Percentiles rank a stretch among this genome's conserved stretches.
phyloP scores from a whole-genome alignment of 2,888 invertebrate genomes.

The Dastarcus helophoroides region DNA sequence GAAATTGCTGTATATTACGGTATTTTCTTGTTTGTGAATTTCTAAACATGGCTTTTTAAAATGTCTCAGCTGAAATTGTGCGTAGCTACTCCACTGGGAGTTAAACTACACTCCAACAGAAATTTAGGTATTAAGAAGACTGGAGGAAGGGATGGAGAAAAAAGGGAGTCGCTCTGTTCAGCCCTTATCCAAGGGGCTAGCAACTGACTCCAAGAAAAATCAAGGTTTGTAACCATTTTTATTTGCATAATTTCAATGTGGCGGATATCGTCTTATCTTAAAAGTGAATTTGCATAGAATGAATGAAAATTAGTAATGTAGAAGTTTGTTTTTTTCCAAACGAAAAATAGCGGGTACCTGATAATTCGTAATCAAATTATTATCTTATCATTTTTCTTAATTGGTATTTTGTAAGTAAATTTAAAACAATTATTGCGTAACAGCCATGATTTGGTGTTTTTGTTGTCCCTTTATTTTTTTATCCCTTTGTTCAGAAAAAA shows the following conservation, averaged over 20 bases:
- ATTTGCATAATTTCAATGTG: slow-evolving; percentile 12
- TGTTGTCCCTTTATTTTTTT: too few species aligned
- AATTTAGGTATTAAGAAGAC: slow-evolving; percentile 25
- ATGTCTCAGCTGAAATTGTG: slow-evolving; percentile 61
- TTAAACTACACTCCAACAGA: slow-evolving; percentile 46
- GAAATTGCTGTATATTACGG: slow-evolving; percentile 19
- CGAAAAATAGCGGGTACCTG: too few species aligned
- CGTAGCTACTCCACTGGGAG: slow-evolving; percentile 63
- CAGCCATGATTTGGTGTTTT: too few species aligned
- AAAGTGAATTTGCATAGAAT: too few species aligned
- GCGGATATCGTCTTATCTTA: slow-evolving; percentile 9
- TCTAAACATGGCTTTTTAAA: slow-evolving; percentile 71
- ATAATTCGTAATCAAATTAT: too few species aligned
- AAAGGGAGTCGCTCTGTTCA: slow-evolving; percentile 59
- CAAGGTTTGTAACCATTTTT: slow-evolving; percentile 45
- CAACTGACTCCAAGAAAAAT: slow-evolving; percentile 64
- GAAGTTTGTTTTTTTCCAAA: too few species aligned
- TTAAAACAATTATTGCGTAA: too few species aligned
- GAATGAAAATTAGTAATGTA: too few species aligned
- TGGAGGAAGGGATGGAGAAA: slow-evolving; percentile 56
- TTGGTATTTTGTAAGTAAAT: too few species aligned
- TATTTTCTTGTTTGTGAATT: slow-evolving; percentile 46
- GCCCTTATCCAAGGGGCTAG: slow-evolving; percentile 56
- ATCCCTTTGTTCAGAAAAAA: too few species aligned
- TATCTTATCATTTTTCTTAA: too few species aligned